These are phyloP conservation scores for Cuniculus paca DNA, from an alignment of 2,797 vertebrate species.

Conservation along the genomic window DNA sequence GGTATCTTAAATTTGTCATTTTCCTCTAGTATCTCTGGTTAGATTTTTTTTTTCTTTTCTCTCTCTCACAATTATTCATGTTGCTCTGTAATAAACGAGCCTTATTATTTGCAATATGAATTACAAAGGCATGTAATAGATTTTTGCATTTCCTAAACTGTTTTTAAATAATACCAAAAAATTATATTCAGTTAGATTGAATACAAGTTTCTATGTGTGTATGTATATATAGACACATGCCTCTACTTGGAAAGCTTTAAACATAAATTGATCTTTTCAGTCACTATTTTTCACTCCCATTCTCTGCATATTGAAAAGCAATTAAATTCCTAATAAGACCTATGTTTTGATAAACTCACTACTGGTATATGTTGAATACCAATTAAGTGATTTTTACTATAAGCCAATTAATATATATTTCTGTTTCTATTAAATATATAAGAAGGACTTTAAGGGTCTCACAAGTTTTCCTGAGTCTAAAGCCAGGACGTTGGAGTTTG, in stretches of 20 bases:
- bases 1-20: not conserved
- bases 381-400: not conserved
- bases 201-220: not conserved
- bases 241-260: not conserved
- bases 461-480: not conserved
- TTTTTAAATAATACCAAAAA: slow-evolving; percentile 9
- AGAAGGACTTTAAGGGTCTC: not conserved
- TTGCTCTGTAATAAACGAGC: not conserved
- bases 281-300: not conserved
- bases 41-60: not conserved
- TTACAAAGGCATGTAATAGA: not conserved
- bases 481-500: not conserved
- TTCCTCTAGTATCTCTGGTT: not conserved
- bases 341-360: slow-evolving; percentile 14
- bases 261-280: slow-evolving; percentile 4
- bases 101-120: not conserved
- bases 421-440: slow-evolving; percentile 14
- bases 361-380: not conserved
- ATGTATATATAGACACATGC: not conserved
- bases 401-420: not conserved
- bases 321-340: not conserved
- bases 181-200: not conserved
- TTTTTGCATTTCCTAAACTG: slow-evolving; percentile 4
- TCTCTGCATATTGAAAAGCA: not conserved
- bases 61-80: not conserved